These are phyloP conservation scores for Geotrupes spiniger DNA, from an alignment of 2,888 invertebrate genomes.

Conservation along the genomic window DNA sequence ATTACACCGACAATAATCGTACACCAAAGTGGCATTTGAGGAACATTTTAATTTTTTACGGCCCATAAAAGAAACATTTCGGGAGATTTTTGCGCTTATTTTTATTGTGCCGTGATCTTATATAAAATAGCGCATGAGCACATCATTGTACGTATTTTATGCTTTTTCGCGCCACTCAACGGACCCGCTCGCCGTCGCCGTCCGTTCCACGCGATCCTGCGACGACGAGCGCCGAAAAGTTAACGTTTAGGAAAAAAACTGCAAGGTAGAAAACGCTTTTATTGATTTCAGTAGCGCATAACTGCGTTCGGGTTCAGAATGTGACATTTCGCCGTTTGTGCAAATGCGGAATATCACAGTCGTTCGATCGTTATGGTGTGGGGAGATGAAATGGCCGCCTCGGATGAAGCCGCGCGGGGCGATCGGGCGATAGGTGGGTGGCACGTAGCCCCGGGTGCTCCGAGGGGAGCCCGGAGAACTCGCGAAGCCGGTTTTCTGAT, in stretches of 20 bases:
- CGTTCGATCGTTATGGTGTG: conserved; percentile 34
- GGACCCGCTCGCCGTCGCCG: conserved; percentile 39
- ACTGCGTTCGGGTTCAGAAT: conserved; percentile 54
- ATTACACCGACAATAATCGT: conserved; percentile 34
- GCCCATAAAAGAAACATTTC: conserved; percentile 35
- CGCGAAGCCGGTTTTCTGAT: conserved; percentile 33
- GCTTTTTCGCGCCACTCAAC: conserved; percentile 36
- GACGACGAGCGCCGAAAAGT: conserved; percentile 23
- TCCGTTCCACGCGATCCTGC: conserved; percentile 31
- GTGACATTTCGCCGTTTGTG: conserved; percentile 31
- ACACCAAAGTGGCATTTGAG: conserved; percentile 32
- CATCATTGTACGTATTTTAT: conserved; percentile 39
- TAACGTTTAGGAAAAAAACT: conserved; percentile 32
- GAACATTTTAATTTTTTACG: conserved; percentile 36
- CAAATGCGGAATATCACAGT: conserved; percentile 32
- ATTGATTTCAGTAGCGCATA: conserved; percentile 71
- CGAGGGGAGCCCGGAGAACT: conserved; percentile 28
- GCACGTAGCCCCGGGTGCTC: conserved; percentile 27
- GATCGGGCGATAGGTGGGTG: conserved; percentile 23
- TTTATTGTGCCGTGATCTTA: conserved; percentile 32
- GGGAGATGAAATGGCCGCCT: conserved; percentile 44
- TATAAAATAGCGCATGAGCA: conserved; percentile 47
- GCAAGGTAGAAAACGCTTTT: conserved; percentile 52
- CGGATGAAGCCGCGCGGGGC: conserved; percentile 35
- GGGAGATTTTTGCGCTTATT: conserved; percentile 28